Base-by-base conservation (phyloP, 2,888 invertebrate genomes). In the Galerucella pusilla region DNA sequence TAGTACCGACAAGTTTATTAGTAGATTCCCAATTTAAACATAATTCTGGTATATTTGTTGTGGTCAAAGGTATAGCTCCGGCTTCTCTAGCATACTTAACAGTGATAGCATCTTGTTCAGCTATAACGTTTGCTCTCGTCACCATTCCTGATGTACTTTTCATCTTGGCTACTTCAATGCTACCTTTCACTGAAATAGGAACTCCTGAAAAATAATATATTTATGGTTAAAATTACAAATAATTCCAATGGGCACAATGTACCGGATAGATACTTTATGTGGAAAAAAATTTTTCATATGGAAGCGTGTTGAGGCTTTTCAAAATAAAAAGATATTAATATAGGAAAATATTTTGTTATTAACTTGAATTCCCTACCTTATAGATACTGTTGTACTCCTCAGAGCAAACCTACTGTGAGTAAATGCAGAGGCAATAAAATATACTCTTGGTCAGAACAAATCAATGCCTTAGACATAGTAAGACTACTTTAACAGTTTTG, bases 21-120 rank as follows among this genome's bases (percentile, higher is more conserved):
- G 90, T 91, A 10, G 94, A 94, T 88, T 97, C 97, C 91, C 94
- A 95, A 86, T 95, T 96, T 85, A 96, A 90, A 83, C 97, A 97
- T 77, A 95, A 90, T 85, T 97, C 97, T 0, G 97, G 96, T 0
- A 95, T 94, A 85, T 96, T 96, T 20, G 96, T 95, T 0, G 96
- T 92, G 16, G 94, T 90, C 54, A 97, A 87, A 0, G 95, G 93
- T 72, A 97, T 82, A 3, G 83, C 83, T 0, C 97, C 97, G 0
- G 96, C 94, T 9, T 88, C 84, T 75, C 90, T 89, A 77, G 94
- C 88, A 0, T 88, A 86, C 1, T 86, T 86, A 0, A 97, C 94
- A 0, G 90, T 91, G 0, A 88, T 90, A 0, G 96, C 95, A 87
- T 97, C 94, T 0, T 88, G 82, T 0, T 86, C 80, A 0, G 95